Evolutionary conservation across 2,888 invertebrate genomes (phyloP).

Genomic region (Megaustenia siamemsis): DNA sequence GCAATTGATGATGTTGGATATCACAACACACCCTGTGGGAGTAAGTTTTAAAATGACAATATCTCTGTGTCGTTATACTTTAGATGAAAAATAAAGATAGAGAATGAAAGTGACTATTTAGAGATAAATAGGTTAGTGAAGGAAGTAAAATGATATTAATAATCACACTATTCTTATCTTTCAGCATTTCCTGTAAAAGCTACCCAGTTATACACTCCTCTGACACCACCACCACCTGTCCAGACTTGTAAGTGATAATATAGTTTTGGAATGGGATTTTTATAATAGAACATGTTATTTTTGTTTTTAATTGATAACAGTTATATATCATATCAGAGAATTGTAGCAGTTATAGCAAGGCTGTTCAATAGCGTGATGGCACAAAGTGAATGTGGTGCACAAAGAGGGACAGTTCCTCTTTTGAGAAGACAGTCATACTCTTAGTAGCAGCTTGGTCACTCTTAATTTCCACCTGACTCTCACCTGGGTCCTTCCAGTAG

Average conservation of each 20-base stretch:
- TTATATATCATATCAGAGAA: no score
- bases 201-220: slow-evolving; percentile 54
- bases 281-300: not conserved
- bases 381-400: no score
- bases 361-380: no score
- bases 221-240: slow-evolving; percentile 57
- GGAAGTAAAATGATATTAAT: not conserved
- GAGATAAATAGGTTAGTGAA: not conserved
- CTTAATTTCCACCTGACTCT: no score
- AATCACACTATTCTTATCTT: slow-evolving; percentile 31
- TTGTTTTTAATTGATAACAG: not conserved
- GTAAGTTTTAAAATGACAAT: slow-evolving; percentile 30
- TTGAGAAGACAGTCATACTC: no score
- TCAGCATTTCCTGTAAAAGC: slow-evolving; percentile 63
- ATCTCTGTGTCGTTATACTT: not conserved
- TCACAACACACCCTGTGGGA: slow-evolving; percentile 32
- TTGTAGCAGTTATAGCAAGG: no score
- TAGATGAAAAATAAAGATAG: no score
- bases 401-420: no score
- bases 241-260: slow-evolving; percentile 61
- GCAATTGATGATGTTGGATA: slow-evolving; percentile 73
- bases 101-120: not conserved
- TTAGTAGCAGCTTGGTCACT: no score
- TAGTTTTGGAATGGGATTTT: not conserved
- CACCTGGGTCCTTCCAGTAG: no score